Evolutionary conservation across 2,888 invertebrate species (phyloP).

Genomic region (Adineta ricciae): DNA sequence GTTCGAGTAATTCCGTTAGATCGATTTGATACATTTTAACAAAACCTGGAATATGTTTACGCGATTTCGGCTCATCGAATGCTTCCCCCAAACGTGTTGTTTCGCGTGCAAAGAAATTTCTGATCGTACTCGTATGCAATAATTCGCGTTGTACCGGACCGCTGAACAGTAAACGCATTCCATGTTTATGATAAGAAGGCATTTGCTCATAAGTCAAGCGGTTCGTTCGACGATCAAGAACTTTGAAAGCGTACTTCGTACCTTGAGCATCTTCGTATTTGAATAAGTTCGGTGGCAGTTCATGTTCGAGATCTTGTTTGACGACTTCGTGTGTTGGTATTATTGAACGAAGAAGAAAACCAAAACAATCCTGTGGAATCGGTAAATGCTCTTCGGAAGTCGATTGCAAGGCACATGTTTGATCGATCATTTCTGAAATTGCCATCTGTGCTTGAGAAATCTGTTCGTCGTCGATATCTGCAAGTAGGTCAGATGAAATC

Average conservation of each 20-base stretch:
- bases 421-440: not conserved
- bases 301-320: not conserved
- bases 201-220: not conserved
- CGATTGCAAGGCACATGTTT: not conserved
- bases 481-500: not conserved
- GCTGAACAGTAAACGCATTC: not conserved
- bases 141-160: constrained; percentile 17
- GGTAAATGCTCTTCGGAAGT: not conserved
- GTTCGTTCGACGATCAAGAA: constrained; percentile 6
- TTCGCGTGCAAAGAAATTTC: constrained; percentile 5
- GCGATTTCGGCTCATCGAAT: constrained; percentile 18
- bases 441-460: not conserved
- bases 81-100: constrained; percentile 3
- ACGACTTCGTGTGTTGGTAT: not conserved
- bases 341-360: not conserved
- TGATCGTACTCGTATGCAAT: not conserved
- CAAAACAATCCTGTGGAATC: not conserved
- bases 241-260: not conserved
- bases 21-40: not conserved
- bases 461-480: not conserved
- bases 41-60: not conserved
- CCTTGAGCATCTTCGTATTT: not conserved
- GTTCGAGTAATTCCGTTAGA: not conserved
- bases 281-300: not conserved
- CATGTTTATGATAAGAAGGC: not conserved